Evolutionary conservation across 2,797 vertebrate genomes (phyloP).

Genomic region (Loriculus beryllinus): DNA sequence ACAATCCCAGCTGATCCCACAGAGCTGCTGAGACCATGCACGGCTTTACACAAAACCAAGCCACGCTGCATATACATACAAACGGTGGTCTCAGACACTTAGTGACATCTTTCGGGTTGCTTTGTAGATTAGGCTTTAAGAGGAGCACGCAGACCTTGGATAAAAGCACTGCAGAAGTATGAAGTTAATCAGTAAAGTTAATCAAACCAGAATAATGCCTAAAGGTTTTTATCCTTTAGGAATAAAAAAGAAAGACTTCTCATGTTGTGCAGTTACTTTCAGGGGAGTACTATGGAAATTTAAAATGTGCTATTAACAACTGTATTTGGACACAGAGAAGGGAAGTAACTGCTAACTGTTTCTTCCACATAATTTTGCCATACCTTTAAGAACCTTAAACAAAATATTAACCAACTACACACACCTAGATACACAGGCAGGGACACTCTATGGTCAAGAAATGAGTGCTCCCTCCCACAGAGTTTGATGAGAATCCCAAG

Average conservation of each 20-base stretch:
- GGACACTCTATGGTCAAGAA: background rate
- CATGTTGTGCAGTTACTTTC: background rate
- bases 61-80: accelerated
- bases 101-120: background rate
- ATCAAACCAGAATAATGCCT: background rate
- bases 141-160: background rate
- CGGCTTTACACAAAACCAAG: background rate
- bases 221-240: too few relatives aligned
- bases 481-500: background rate
- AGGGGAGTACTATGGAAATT: background rate
- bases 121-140: background rate
- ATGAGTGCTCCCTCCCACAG: background rate
- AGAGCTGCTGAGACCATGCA: background rate
- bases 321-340: background rate
- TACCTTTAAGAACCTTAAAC: background rate
- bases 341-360: background rate
- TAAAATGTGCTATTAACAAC: background rate
- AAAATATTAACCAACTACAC: background rate
- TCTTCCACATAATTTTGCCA: background rate
- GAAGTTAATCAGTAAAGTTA: background rate
- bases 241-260: too few relatives aligned
- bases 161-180: background rate
- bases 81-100: background rate
- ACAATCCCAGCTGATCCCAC: background rate
- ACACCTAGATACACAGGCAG: background rate